These are phyloP conservation scores for Ancistrus triradiatus DNA, from an alignment of 2,113 vertebrate species.

Conservation along the genomic window DNA sequence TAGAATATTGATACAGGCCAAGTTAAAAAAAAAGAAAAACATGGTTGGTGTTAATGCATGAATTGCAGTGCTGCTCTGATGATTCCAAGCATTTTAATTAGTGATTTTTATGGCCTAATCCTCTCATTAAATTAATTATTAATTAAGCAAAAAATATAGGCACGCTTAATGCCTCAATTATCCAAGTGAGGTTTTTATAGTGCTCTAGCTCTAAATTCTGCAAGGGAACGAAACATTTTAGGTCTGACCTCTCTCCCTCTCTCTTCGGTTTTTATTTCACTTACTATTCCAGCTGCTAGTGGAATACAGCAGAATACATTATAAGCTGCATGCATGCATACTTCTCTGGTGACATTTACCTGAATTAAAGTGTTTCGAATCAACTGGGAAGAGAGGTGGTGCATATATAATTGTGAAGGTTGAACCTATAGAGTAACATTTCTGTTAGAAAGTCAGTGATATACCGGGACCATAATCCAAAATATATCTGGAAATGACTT, in stretches of 20 bases:
- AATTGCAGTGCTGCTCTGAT: slow-evolving; percentile 76
- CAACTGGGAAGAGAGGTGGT: slow-evolving; percentile 30
- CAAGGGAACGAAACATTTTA: slow-evolving; percentile 42
- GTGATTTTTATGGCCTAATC: slow-evolving; percentile 80
- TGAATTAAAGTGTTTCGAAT: slow-evolving; percentile 41
- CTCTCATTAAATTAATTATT: slow-evolving; percentile 89
- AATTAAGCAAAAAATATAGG: slow-evolving; percentile 86
- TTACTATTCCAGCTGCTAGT: slow-evolving; percentile 17
- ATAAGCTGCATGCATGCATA: slow-evolving; percentile 33
- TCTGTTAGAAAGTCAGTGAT: slow-evolving; percentile 29
- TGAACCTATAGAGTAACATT: slow-evolving; percentile 29
- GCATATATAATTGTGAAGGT: slow-evolving; percentile 35
- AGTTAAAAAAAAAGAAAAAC: slow-evolving; percentile 51
- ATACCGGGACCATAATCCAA: slow-evolving; percentile 21
- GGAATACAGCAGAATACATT: slow-evolving; percentile 34
- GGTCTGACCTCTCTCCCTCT: slow-evolving; percentile 1
- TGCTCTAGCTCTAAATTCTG: slow-evolving; percentile 77
- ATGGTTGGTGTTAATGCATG: slow-evolving; percentile 54
- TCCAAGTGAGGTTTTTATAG: slow-evolving; percentile 80
- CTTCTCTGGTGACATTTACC: slow-evolving; percentile 36
- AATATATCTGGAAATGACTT: too few relatives aligned
- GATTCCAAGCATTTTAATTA: slow-evolving; percentile 83
- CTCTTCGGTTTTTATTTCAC: slow-evolving; percentile 4
- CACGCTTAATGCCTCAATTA: slow-evolving; percentile 91
- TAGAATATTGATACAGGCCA: slow-evolving; percentile 89